Evolutionary conservation across 2,888 invertebrate genomes (phyloP).

Genomic region (Congeria kusceri): DNA sequence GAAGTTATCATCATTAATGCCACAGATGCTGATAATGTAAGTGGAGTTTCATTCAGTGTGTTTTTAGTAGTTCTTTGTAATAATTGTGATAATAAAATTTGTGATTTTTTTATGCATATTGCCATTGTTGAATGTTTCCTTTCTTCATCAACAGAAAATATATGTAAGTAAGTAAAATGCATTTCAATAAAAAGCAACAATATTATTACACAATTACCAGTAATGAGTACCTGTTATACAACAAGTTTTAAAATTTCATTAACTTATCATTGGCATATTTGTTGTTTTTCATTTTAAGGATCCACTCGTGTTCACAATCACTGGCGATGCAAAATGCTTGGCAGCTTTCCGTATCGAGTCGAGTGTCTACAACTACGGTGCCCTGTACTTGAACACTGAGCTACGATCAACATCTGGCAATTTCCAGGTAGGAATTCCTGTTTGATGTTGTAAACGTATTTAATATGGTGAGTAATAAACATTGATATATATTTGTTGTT

Average conservation of each 20-base stretch:
- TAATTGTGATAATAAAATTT: no score
- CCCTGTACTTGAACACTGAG: conserved; percentile 44
- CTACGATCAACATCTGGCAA: conserved; percentile 44
- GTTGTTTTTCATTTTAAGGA: conserved; percentile 65
- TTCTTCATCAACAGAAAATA: no score
- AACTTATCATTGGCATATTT: no score
- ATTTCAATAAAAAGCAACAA: no score
- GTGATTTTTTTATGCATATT: no score
- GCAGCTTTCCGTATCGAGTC: conserved; percentile 64
- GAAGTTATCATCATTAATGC: conserved; percentile 74
- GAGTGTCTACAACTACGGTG: conserved; percentile 20
- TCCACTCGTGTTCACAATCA: conserved; percentile 62
- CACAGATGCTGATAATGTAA: conserved; percentile 79
- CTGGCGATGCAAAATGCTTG: conserved; percentile 62
- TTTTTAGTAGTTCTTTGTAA: no score
- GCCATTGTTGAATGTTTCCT: no score
- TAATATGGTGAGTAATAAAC: not conserved
- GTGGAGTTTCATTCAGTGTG: conserved; percentile 17
- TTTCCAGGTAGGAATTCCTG: conserved; percentile 21
- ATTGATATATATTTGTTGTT: no score
- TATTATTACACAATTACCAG: no score
- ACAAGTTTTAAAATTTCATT: no score
- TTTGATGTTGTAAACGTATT: not conserved
- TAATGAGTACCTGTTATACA: no score
- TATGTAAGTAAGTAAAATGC: no score